Conservation (phyloP, 1,140 invertebrate genomes). For the Bombus cullumanus region DNA sequence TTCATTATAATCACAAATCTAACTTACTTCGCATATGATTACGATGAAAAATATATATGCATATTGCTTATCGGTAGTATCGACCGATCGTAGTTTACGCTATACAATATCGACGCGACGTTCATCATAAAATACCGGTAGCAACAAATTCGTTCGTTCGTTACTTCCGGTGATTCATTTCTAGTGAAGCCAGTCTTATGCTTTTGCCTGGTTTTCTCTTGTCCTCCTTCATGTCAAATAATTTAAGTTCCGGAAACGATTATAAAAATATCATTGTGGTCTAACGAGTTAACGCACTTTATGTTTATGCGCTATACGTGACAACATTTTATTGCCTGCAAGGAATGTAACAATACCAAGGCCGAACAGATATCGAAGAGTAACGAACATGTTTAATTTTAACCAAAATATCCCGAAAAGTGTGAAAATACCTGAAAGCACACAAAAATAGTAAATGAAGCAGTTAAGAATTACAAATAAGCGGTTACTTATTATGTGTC, state of each 20-base stretch:
- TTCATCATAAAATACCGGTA: neutral
- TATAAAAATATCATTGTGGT: neutral
- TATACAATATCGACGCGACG: neutral
- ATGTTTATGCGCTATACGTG: slow-evolving; percentile 85
- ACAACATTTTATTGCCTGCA: slow-evolving; percentile 94
- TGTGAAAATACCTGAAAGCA: slow-evolving; percentile 89
- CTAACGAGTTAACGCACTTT: slow-evolving; percentile 63
- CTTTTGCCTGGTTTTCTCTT: neutral
- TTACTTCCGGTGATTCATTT: neutral
- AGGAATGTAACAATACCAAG: slow-evolving; percentile 94
- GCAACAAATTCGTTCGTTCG: neutral
- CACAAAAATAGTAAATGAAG: slow-evolving; percentile 36
- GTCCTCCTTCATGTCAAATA: neutral
- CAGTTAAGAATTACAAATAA: neutral
- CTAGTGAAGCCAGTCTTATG: neutral
- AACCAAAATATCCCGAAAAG: slow-evolving; percentile 96
- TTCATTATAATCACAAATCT: neutral
- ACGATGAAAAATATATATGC: neutral
- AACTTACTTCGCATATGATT: neutral
- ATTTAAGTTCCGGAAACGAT: neutral
- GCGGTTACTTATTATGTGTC: slow-evolving; percentile 60
- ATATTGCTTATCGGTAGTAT: neutral
- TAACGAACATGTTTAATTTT: slow-evolving; percentile 97
- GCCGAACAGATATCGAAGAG: slow-evolving; percentile 94
- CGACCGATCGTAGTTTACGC: neutral